Conservation (phyloP, 2,888 invertebrate genomes). For the Prostheceraeus crozeri region DNA sequence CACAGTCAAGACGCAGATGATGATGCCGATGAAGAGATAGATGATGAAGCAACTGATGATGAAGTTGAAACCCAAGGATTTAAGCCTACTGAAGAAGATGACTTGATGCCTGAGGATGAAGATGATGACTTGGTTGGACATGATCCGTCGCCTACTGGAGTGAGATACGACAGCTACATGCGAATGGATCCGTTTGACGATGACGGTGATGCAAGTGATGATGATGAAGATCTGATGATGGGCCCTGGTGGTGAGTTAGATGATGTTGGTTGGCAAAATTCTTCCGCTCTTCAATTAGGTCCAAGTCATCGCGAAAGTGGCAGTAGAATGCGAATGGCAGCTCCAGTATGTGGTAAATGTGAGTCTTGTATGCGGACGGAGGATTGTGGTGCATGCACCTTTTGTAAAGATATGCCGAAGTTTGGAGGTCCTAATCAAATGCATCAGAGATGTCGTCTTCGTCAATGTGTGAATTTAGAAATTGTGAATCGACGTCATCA, state of each 20-base stretch:
- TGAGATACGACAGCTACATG: neutral
- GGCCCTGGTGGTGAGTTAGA: too few relatives aligned
- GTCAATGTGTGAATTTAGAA: slow-evolving; percentile 54
- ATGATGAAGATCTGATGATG: too few relatives aligned
- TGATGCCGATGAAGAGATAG: slow-evolving; percentile 31
- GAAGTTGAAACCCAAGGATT: slow-evolving; percentile 29
- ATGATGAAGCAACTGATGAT: slow-evolving; percentile 36
- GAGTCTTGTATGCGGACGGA: slow-evolving; percentile 66
- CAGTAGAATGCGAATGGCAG: too few relatives aligned
- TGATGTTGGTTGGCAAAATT: too few relatives aligned
- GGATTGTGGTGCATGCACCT: slow-evolving; percentile 68
- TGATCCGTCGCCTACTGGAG: neutral
- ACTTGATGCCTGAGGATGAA: too few relatives aligned
- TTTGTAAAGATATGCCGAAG: slow-evolving; percentile 60
- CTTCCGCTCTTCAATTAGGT: too few relatives aligned
- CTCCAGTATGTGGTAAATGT: slow-evolving; percentile 74
- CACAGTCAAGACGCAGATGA: too few relatives aligned
- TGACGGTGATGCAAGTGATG: slow-evolving; percentile 28
- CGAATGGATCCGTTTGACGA: neutral
- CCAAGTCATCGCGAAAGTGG: too few relatives aligned
- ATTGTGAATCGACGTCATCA: slow-evolving; percentile 7
- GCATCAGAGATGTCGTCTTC: slow-evolving; percentile 57
- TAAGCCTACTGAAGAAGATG: slow-evolving; percentile 10
- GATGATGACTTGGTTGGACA: slow-evolving; percentile 9
- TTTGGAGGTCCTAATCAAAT: slow-evolving; percentile 59